Conservation (phyloP, 2,113 vertebrate genomes). For the Chionis minor region DNA sequence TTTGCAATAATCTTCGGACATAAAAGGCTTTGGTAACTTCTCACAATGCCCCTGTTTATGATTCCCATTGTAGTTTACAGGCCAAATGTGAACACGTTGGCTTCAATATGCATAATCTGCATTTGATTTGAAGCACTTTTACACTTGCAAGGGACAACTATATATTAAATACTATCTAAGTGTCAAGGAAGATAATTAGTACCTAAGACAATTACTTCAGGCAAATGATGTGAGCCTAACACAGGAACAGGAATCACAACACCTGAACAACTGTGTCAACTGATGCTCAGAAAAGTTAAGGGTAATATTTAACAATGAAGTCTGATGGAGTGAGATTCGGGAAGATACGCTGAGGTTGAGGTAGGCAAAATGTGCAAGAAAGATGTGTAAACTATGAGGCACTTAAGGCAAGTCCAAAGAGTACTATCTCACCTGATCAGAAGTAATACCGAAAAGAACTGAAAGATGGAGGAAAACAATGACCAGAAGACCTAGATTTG, state of each 20-base stretch:
- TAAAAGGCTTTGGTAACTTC: neutral
- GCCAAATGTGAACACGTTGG: neutral
- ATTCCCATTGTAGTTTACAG: neutral
- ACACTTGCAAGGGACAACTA: neutral
- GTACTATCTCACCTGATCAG: neutral
- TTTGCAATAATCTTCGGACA: neutral
- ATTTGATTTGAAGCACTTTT: neutral
- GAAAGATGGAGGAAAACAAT: neutral
- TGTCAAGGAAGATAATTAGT: neutral
- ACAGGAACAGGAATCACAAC: neutral
- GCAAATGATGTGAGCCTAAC: neutral
- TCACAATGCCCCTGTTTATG: neutral
- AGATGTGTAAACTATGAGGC: neutral
- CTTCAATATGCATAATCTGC: neutral
- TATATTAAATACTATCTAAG: neutral
- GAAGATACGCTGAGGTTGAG: neutral
- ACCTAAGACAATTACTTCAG: neutral
- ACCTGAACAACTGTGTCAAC: neutral
- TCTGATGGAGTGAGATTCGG: neutral
- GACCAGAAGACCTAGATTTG: neutral
- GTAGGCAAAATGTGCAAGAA: neutral
- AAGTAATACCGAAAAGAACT: neutral
- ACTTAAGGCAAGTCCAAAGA: neutral
- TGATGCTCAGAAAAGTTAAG: neutral
- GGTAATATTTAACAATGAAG: neutral